phyloP scores from a whole-genome alignment of 2,888 invertebrate genomes.

The Aradus depressus region DNA sequence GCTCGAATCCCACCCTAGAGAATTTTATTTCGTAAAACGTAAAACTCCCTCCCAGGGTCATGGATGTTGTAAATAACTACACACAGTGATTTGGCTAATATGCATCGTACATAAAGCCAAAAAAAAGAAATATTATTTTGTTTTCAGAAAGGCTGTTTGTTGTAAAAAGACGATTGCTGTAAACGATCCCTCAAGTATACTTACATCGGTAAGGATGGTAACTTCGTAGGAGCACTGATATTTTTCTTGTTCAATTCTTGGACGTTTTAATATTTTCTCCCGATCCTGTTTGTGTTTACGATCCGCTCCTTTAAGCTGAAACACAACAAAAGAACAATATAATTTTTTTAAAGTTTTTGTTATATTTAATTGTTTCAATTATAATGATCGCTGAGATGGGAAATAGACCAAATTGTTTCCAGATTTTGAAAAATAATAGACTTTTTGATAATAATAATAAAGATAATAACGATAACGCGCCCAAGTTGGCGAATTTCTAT shows the following conservation, averaged over 20 bases:
- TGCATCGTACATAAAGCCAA: too few relatives aligned
- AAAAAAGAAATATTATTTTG: too few relatives aligned
- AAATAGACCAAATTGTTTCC: background rate
- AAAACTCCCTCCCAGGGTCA: too few relatives aligned
- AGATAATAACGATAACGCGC: too few relatives aligned
- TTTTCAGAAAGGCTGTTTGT: too few relatives aligned
- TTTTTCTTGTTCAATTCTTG: slow-evolving; percentile 74
- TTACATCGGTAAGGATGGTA: slow-evolving; percentile 82
- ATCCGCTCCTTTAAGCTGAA: slow-evolving; percentile 90
- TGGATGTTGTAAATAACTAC: too few relatives aligned
- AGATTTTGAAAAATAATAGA: background rate
- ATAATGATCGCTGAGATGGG: background rate
- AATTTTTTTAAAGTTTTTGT: slow-evolving; percentile 1
- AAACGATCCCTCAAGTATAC: slow-evolving; percentile 36
- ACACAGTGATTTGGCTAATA: too few relatives aligned
- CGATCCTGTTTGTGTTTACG: slow-evolving; percentile 93
- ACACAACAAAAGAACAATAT: slow-evolving; percentile 37
- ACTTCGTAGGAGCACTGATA: slow-evolving; percentile 93
- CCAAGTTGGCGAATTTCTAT: too few relatives aligned
- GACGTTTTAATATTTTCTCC: slow-evolving; percentile 82
- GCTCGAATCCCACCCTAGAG: too few relatives aligned
- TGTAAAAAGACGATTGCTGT: too few relatives aligned
- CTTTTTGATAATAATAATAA: too few relatives aligned
- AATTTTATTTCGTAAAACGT: too few relatives aligned
- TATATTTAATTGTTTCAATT: background rate